Evolutionary conservation across 2,888 invertebrate genomes (phyloP), one percentile per base, ranked within the genome.

Genomic region (Trachelus stipa): DNA sequence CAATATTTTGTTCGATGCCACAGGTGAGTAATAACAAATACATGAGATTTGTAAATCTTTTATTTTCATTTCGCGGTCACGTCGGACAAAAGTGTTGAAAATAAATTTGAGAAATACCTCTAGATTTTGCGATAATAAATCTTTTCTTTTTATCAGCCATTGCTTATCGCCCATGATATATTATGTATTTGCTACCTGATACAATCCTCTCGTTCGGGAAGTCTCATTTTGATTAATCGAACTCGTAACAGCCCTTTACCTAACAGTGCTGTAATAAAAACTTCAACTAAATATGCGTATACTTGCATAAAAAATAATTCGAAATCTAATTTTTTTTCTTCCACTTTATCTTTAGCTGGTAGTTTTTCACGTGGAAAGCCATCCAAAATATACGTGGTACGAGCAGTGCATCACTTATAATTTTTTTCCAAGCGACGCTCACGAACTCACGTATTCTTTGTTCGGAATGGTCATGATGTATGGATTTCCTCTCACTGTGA

Each of bases 341-440:
- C 33, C 33, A 37, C 15, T 83, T 80, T 35, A 30, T 76, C 15
- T 92, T 69, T 92, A 97, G 96, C 94, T 94, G 88, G 93, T 96
- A 84, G 95, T 98, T 81, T 98, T 98, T 91, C 98, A 97, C 88
- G 93, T 97, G 76, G 96, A 96, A 87, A 92, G 93, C 69, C 98
- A 98, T 92, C 98, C 98, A 0, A 93, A 94, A 76, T 94, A 95
- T 77, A 94, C 94, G 75, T 97, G 96, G 96, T 98, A 96, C 92
- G 94, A 94, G 86, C 98, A 99, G 90, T 99, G 99, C 92, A 96
- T 98, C 76, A 96, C 97, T 0, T 97, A 96, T 92, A 95, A 97
- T 87, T 95, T 95, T 76, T 95, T 97, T 88, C 94, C 95, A 30
- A 94, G 95, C 1, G 91, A 92, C 79, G 91, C 93, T 1, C 95